phyloP scores from a whole-genome alignment of 2,113 vertebrate species.

The Athene noctua region DNA sequence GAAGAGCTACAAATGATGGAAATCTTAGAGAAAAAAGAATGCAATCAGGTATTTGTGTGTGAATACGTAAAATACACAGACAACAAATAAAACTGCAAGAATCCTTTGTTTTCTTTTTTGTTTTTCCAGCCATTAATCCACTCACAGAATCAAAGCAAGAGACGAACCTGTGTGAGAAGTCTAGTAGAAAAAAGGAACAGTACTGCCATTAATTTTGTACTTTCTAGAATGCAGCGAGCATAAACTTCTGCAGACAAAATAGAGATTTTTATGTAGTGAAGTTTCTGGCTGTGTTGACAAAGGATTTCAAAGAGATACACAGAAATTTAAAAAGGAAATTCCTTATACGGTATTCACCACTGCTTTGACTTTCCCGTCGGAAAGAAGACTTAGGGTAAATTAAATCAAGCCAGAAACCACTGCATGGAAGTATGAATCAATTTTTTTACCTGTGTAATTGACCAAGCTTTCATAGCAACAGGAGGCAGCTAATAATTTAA shows the following conservation, averaged over 20 bases:
- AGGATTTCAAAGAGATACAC: neutral
- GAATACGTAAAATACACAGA: neutral
- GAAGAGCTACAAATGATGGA: neutral
- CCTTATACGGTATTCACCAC: neutral
- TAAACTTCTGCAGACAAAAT: neutral
- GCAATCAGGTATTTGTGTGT: neutral
- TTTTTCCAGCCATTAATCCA: neutral
- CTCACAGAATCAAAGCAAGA: neutral
- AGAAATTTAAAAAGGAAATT: neutral
- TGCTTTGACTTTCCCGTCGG: neutral
- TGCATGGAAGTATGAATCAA: neutral
- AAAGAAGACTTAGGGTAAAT: neutral
- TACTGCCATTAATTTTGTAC: neutral
- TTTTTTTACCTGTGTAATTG: neutral
- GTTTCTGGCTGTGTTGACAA: neutral
- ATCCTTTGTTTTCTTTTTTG: neutral
- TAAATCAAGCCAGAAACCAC: neutral
- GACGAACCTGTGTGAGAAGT: neutral
- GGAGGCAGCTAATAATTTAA: neutral
- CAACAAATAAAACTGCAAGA: neutral
- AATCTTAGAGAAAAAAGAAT: neutral
- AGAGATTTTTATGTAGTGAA: neutral
- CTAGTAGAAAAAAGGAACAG: neutral
- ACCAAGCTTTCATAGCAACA: neutral
- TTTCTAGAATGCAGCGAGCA: neutral